phyloP scores from a whole-genome alignment of 2,113 vertebrate species.

The Colinus virginianus region DNA sequence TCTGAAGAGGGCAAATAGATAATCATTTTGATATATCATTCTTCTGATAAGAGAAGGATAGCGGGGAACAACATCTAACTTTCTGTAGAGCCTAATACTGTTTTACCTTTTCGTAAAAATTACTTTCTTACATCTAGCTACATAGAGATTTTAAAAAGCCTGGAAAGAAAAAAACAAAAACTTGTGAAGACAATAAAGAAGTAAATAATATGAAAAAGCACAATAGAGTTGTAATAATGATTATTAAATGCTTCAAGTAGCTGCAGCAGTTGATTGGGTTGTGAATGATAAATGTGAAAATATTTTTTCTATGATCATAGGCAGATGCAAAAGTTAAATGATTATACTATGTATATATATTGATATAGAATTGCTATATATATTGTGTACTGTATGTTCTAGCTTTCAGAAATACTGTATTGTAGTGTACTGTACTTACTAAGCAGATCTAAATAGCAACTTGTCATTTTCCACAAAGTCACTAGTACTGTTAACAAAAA shows the following conservation, averaged over 20 bases:
- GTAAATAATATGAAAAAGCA: constrained; percentile 78
- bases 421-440: constrained; percentile 83
- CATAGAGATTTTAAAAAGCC: constrained; percentile 57
- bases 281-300: constrained; percentile 80
- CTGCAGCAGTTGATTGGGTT: constrained; percentile 75
- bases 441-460: constrained; percentile 83
- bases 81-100: constrained; percentile 63
- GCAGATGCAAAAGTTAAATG: constrained; percentile 82
- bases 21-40: constrained; percentile 29
- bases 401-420: constrained; percentile 84
- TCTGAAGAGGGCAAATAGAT: constrained; percentile 23
- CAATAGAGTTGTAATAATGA: constrained; percentile 72
- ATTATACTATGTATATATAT: constrained; percentile 82
- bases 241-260: constrained; percentile 76
- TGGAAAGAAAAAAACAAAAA: constrained; percentile 16
- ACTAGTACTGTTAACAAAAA: constrained; percentile 81
- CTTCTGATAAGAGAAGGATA: constrained; percentile 31
- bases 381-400: constrained; percentile 81
- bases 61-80: constrained; percentile 34
- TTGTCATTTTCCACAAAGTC: constrained; percentile 80
- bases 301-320: constrained; percentile 76
- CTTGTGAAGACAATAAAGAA: constrained; percentile 75
- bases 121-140: constrained; percentile 74
- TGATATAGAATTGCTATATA: constrained; percentile 82
- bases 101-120: constrained; percentile 48